Conservation (phyloP, 2,797 vertebrate species). For the Fringilla coelebs region DNA sequence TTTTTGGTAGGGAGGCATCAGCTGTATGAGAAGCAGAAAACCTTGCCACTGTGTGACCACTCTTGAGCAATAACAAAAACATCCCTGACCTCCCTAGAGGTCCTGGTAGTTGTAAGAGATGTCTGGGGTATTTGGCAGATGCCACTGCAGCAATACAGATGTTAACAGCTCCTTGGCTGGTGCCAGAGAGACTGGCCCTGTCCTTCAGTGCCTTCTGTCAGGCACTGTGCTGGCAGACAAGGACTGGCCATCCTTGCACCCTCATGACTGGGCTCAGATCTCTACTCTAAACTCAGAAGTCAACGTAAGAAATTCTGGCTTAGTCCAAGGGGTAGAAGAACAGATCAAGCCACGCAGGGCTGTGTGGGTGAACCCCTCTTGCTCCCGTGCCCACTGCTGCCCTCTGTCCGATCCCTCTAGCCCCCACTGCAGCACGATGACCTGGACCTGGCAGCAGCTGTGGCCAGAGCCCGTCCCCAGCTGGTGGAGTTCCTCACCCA, state of each 20-base stretch:
- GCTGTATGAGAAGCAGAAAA: neutral
- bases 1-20: neutral
- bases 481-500: constrained; percentile 73
- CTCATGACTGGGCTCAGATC: neutral
- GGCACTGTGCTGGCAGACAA: neutral
- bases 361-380: neutral
- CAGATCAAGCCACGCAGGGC: neutral
- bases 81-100: neutral
- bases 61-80: neutral
- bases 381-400: neutral
- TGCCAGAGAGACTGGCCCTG: neutral
- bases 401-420: neutral
- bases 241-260: neutral
- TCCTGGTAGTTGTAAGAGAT: neutral
- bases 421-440: constrained; percentile 69
- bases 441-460: constrained; percentile 26
- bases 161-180: neutral
- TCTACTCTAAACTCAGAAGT: fast-evolving
- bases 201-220: neutral
- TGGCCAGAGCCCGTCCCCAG: constrained; percentile 62
- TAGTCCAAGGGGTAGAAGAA: neutral
- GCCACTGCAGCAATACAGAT: neutral
- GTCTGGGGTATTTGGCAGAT: neutral
- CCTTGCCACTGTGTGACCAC: neutral
- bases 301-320: neutral